Evolutionary conservation across 1,140 invertebrate genomes (phyloP).

Genomic region (Zaprionus vittiger): DNA sequence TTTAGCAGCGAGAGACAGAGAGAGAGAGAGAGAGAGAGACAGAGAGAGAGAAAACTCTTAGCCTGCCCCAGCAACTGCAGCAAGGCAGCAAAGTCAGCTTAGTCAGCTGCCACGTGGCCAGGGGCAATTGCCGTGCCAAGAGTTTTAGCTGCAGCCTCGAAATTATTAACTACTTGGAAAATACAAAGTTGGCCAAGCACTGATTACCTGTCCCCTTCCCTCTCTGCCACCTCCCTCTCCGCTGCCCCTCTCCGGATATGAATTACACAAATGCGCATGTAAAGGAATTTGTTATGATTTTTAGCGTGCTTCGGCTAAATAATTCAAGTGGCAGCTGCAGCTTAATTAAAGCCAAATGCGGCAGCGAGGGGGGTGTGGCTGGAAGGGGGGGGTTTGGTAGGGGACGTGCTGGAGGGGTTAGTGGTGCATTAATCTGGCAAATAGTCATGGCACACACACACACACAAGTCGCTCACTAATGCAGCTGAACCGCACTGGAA

Average conservation of each 20-base stretch:
- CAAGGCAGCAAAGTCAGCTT: background rate
- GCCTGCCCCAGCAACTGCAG: conserved; percentile 26
- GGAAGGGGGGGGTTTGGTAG: background rate
- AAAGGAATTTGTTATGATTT: conserved; percentile 58
- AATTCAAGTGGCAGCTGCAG: conserved; percentile 52
- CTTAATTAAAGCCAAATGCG: conserved; percentile 66
- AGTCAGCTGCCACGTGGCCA: conserved; percentile 19
- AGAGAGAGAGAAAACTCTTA: conserved; percentile 23
- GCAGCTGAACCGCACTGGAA: conserved; percentile 60
- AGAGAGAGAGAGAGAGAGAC: too few species aligned
- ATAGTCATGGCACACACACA: conserved; percentile 40
- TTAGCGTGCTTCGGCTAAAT: conserved; percentile 63
- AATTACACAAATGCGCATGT: conserved; percentile 55
- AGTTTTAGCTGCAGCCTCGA: conserved; percentile 8
- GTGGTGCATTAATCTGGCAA: conserved; percentile 8
- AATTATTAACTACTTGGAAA: conserved; percentile 71
- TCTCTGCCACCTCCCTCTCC: background rate
- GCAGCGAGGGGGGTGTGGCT: background rate
- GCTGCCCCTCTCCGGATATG: conserved; percentile 36
- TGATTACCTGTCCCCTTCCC: conserved; percentile 38
- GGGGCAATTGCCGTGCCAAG: conserved; percentile 24
- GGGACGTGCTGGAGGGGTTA: background rate
- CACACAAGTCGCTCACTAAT: conserved; percentile 63
- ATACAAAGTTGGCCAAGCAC: conserved; percentile 59
- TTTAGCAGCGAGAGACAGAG: conserved; percentile 27